Evolutionary conservation across 2,113 vertebrate genomes (phyloP), one percentile per base, ranked within the genome.

Genomic region (Phalacrocorax brasilianus): DNA sequence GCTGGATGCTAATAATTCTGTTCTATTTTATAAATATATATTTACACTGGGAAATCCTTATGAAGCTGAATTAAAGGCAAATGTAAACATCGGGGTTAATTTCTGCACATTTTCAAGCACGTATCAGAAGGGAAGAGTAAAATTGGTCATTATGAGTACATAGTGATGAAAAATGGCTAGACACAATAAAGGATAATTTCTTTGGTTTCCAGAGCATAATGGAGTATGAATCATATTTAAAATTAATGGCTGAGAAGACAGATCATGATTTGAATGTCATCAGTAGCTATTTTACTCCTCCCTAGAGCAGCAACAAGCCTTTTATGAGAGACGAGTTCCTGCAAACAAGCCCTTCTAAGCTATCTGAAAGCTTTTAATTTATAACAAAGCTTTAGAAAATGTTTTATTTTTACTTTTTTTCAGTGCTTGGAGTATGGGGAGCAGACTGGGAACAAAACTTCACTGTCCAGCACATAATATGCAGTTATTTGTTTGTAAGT

Each of bases 161-260:
- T 93, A 97, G 97, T 96, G 96, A 97, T 97, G 96, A 98, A 98
- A 97, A 98, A 98, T 97, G 85, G 85, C 95, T 95, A 94, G 93
- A 92, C 96, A 98, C 97, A 98, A 98, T 97, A 97, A 97, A 94
- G 70, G 97, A 97, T 98, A 98, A 98, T 98, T 98, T 96, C 97
- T 98, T 98, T 97, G 96, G 97, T 98, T 98, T 98, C 76, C 88
- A 95, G 88, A 98, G 85, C 83, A 98, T 97, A 98, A 98, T 97
- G 91, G 88, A 93, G 91, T 97, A 98, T 98, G 98, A 98, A 98
- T 98, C 98, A 98, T 97, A 96, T 97, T 98, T 97, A 96, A 98
- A 98, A 98, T 98, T 98, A 98, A 98, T 98, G 96, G 95, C 96
- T 98, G 94, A 96, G 97, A 97, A 97, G 96, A 97, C 95, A 98